Base-by-base conservation (phyloP, 2,888 invertebrate species). In the Limnephilus lunatus region DNA sequence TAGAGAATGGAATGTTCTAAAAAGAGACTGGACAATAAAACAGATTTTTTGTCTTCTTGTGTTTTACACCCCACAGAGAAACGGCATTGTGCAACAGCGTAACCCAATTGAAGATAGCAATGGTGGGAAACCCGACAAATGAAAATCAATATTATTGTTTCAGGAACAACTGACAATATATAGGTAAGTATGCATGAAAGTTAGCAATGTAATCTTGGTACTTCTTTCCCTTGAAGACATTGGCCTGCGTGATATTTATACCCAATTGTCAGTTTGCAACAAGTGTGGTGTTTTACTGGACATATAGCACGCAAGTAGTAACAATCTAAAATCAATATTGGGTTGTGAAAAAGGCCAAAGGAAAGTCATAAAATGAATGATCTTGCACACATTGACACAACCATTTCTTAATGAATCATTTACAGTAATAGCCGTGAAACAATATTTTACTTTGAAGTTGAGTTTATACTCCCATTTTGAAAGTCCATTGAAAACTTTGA, bases 401-500 rank as follows among this genome's bases (percentile, higher is more conserved):
- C 15, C 68, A 89, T 31, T 39, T 89, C 89, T 81, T 68, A 53
- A 85, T 91, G 91, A 91, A 91, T 91, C 86, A 91, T 91, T 86
- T 82, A 91, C 88, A 91, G 86, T 91, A 53, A 91, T 88, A 91
- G 88, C 91, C 88, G 39, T 91, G 44, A 88, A 88, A 88, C 53
- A 91, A 87, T 91, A 91, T 91, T 80, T 91, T 91, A 39, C 82
- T 88, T 88, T 48, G 81, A 44, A 53, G 48, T 44, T 91, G 88
- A 91, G 83, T 91, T 88, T 82, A n/a, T 68, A 39, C n/a, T 88
- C 91, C 91, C 91, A 91, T 82, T 81, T 48, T 91, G 82, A 88
- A 91, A 85, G 68, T 91, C 81, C 91, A 91, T 32, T 53, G 35
- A 5, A 35, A 85, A 90, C 39, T 85, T 68, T 68, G 53, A 68